A percentile compares a stretch with the other conserved stretches of the same genome.
phyloP scores from a whole-genome alignment of 2,797 vertebrate species.

The Epinephelus awoara region DNA sequence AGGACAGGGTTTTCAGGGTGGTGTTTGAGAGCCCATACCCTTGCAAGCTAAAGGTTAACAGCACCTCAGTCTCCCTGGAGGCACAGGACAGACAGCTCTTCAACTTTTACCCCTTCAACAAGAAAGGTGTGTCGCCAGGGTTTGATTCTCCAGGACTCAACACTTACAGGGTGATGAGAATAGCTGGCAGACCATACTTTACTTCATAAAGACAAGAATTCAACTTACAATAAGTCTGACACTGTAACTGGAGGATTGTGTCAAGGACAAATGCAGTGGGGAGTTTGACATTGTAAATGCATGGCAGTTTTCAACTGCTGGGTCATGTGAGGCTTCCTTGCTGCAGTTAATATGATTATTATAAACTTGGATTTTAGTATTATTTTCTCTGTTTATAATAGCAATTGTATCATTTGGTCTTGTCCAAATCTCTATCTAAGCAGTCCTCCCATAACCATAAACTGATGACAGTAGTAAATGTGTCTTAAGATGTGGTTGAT shows the following conservation, averaged over 20 bases:
- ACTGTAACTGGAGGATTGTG: background rate
- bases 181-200: slow-evolving; percentile 86
- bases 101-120: slow-evolving; percentile 89
- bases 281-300: background rate
- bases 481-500: background rate
- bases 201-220: slow-evolving; percentile 48
- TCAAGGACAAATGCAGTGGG: background rate
- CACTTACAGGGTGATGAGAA: slow-evolving; percentile 90
- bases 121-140: slow-evolving; percentile 89
- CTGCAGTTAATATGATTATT: background rate
- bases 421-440: background rate
- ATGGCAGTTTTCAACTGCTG: background rate
- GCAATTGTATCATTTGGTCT: background rate
- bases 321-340: background rate
- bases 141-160: slow-evolving; percentile 94
- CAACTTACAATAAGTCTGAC: background rate
- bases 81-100: slow-evolving; percentile 93
- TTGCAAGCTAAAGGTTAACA: slow-evolving; percentile 88
- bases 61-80: slow-evolving; percentile 90
- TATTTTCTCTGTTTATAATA: background rate
- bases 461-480: background rate
- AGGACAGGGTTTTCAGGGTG: slow-evolving; percentile 91
- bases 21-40: slow-evolving; percentile 93
- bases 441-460: background rate
- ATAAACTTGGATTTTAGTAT: background rate